phyloP scores from a whole-genome alignment of 2,888 invertebrate genomes.

The Leptothorax acervorum region DNA sequence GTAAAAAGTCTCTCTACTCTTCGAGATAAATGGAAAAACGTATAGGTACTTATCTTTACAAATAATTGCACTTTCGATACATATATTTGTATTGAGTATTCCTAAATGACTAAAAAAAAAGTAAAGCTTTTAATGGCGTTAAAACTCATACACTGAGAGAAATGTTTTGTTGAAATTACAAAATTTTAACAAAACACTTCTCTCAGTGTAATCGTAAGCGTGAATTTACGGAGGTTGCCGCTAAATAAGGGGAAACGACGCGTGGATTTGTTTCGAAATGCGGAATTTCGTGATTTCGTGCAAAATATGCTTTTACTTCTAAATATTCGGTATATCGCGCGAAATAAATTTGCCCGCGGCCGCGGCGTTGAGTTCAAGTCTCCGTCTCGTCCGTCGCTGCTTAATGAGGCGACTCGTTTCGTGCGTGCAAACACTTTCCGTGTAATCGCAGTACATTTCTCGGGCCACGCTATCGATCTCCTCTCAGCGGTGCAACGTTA shows the following conservation, averaged over 20 bases:
- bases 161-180: no score
- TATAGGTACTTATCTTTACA: no score
- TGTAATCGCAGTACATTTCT: slow-evolving; percentile 30
- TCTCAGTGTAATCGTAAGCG: neutral
- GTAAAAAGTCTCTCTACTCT: neutral
- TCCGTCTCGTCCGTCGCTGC: neutral
- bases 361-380: neutral
- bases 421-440: slow-evolving; percentile 34
- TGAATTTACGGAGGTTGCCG: neutral
- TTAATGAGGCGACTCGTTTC: slow-evolving; percentile 11
- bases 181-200: no score
- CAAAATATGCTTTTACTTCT: neutral
- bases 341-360: neutral
- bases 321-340: no score
- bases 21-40: neutral
- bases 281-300: neutral
- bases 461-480: slow-evolving; percentile 11
- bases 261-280: neutral
- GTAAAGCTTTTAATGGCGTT: neutral
- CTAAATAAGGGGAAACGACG: no score
- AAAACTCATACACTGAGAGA: neutral
- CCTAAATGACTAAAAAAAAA: neutral
- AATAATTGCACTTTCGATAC: neutral
- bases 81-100: neutral
- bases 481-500: slow-evolving; percentile 7